These are phyloP conservation scores for Lemur catta DNA, from an alignment of 2,797 vertebrate species.

Conservation along the genomic window DNA sequence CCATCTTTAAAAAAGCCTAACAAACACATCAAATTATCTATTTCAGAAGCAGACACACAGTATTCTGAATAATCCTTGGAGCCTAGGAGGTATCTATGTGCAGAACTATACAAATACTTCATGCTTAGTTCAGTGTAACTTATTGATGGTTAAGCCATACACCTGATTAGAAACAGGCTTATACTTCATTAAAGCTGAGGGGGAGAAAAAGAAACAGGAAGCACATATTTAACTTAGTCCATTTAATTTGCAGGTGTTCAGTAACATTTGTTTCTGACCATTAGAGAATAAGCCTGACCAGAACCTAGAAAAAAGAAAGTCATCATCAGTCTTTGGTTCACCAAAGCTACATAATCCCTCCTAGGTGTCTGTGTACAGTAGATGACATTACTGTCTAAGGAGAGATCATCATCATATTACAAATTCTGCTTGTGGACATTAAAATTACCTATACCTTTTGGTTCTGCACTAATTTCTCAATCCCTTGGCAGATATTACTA, in stretches of 20 bases:
- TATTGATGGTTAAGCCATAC: background rate
- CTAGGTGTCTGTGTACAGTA: background rate
- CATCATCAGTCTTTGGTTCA: background rate
- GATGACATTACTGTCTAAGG: background rate
- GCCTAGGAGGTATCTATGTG: background rate
- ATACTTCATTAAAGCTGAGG: background rate
- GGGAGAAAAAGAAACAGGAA: background rate
- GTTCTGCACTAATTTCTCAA: background rate
- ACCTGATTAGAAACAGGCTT: background rate
- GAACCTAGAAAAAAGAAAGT: background rate
- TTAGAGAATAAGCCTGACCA: background rate
- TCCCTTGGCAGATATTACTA: background rate
- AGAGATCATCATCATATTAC: background rate
- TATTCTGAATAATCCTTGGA: background rate
- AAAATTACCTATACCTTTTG: background rate
- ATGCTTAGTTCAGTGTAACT: background rate
- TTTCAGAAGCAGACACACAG: background rate
- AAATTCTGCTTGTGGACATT: background rate
- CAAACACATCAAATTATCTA: background rate
- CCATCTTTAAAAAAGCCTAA: conserved; percentile 11
- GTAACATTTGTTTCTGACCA: conserved; percentile 3
- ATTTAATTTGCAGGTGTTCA: conserved; percentile 30
- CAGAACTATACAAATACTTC: background rate
- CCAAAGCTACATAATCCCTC: background rate
- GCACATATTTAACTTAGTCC: background rate